Evolutionary conservation across 1,140 invertebrate species (phyloP), one percentile per base, ranked within the genome.

Genomic region (Drosophila saltans): DNA sequence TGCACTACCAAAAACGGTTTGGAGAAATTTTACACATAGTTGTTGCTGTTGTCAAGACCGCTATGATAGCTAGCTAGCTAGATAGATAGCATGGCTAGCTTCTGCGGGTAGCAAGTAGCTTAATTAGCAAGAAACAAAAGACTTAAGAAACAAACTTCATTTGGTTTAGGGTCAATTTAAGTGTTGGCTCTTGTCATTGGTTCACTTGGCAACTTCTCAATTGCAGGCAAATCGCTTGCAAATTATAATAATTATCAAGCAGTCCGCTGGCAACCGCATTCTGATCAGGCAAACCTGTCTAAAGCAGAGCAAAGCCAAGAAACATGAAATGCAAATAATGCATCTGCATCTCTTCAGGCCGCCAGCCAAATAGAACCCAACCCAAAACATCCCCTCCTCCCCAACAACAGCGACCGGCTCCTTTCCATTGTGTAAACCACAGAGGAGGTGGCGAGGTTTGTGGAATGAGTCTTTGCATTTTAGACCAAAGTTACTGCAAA

Each of bases 221-320:
- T 83, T 77, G 69, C 62, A 72, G 65, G 45, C 45, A 52, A 48
- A 60, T 71, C 64, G 56, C 67, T 71, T 66, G 73, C 76, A 88
- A 90, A 89, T 89, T 89, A 81, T 77, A 76, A 81, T 89, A 89
- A 89, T 89, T 81, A 89, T 75, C 70, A 61, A 67, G 41, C 28
- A 66, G 55, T 26, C 62, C 62, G 68, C 74, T 84, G 64, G 64
- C 72, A 69, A 56, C 52, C 36, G 30, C 56, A 58, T 43, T 56
- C 68, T 56, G 52, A 52, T 59, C 70, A 61, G 60, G 28, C 58
- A 76, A 77, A 77, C 74, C 74, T 77, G 74, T 77, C 69, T 77
- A 77, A 77, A 77, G 66, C 74, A 77, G 74, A 79, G 75, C 76
- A 61, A 33, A 39, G 26, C 24, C 62, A 65, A 41, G 60, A 64